Conservation (phyloP, 1,140 invertebrate species). For the Macrocentrus cingulum region DNA sequence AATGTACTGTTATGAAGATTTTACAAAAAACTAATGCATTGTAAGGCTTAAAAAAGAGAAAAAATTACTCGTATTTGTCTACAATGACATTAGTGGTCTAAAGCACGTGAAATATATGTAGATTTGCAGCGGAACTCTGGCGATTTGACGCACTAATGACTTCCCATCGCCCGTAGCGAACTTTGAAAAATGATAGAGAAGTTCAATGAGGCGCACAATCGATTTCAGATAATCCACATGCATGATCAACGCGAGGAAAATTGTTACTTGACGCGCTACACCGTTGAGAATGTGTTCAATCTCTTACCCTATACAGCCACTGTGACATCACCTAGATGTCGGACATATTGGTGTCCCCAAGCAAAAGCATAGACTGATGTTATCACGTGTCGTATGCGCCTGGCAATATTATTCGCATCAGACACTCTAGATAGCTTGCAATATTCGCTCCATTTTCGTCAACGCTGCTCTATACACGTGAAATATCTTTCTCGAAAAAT, state of each 20-base stretch:
- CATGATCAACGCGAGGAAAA: not conserved
- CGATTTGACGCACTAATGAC: not conserved
- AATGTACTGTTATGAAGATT: no score
- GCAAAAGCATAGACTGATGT: constrained; percentile 2
- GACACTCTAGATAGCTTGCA: constrained; percentile 39
- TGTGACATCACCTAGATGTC: not conserved
- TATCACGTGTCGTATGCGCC: constrained; percentile 2
- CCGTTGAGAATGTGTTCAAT: not conserved
- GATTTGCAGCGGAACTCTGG: not conserved
- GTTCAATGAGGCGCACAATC: constrained; percentile 5
- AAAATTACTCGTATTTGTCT: no score
- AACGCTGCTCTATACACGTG: no score
- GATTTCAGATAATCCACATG: not conserved
- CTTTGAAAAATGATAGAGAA: constrained; percentile 3
- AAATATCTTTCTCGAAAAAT: not conserved
- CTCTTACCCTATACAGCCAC: no score
- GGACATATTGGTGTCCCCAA: not conserved
- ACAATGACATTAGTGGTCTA: no score
- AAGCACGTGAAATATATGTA: not conserved
- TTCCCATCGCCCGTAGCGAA: not conserved
- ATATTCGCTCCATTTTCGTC: constrained; percentile 36
- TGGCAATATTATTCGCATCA: constrained; percentile 39
- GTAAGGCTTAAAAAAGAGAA: no score
- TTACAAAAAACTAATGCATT: no score
- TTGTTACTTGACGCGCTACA: not conserved